Evolutionary conservation across 1,140 invertebrate genomes (phyloP).

Genomic region (Drosophila pseudoananassae): DNA sequence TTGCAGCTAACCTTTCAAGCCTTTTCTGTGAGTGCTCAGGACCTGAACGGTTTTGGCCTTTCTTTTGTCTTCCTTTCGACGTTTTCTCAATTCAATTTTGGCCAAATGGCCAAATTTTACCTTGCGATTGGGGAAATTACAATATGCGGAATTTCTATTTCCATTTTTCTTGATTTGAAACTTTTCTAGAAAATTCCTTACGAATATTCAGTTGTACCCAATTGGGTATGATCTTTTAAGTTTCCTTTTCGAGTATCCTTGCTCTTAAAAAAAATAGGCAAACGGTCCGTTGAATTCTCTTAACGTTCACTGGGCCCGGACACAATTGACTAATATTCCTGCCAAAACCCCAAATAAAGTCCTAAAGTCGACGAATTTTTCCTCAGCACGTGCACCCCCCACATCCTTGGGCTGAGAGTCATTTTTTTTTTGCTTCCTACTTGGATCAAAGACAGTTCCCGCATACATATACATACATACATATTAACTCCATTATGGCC

Average conservation of each 20-base stretch:
- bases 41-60: slow-evolving; percentile 25
- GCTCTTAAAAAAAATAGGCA: not conserved
- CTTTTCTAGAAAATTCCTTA: not conserved
- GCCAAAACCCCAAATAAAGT: slow-evolving; percentile 18
- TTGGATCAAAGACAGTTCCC: slow-evolving; percentile 68
- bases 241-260: slow-evolving; percentile 15
- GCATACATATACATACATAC: slow-evolving; percentile 43
- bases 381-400: slow-evolving; percentile 15
- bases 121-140: slow-evolving; percentile 18
- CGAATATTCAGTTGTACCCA: not conserved
- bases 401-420: slow-evolving; percentile 6
- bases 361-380: slow-evolving; percentile 31
- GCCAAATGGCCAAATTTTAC: slow-evolving; percentile 10
- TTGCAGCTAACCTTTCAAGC: slow-evolving; percentile 7
- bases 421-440: slow-evolving; percentile 17
- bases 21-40: slow-evolving; percentile 15
- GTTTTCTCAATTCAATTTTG: slow-evolving; percentile 16
- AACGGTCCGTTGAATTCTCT: slow-evolving; percentile 11
- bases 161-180: not conserved
- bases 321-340: slow-evolving; percentile 44
- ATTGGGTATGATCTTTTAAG: slow-evolving; percentile 16
- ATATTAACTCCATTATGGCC: slow-evolving; percentile 78
- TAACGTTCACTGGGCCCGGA: slow-evolving; percentile 10
- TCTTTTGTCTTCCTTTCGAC: slow-evolving; percentile 14
- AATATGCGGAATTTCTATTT: slow-evolving; percentile 1